Evolutionary conservation across 2,888 invertebrate genomes (phyloP).

Genomic region (Drosophila meridiana): DNA sequence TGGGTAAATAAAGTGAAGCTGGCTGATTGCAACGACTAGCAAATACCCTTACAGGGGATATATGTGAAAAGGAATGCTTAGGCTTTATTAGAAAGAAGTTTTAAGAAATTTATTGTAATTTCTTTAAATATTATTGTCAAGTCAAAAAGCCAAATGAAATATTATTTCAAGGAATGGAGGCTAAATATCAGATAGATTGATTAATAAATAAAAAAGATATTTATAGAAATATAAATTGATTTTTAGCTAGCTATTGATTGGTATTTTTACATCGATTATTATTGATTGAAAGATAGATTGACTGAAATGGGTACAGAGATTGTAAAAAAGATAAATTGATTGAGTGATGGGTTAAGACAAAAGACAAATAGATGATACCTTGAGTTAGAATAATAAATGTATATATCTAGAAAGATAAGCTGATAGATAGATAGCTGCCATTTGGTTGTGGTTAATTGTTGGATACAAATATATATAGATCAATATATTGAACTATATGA

Average conservation of each 20-base stretch:
- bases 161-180: background rate
- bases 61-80: background rate
- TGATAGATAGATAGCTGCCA: background rate
- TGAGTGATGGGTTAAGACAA: background rate
- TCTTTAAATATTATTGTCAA: no score
- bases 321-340: background rate
- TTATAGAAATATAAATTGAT: background rate
- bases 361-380: background rate
- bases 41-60: constrained; percentile 4
- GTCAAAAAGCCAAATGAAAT: no score
- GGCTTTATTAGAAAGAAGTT: no score
- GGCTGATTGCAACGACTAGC: background rate
- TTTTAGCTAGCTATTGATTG: background rate
- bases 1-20: background rate
- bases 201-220: background rate
- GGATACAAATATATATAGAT: background rate
- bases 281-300: background rate
- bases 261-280: constrained; percentile 1
- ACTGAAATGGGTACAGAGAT: background rate
- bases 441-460: background rate
- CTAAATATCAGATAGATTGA: background rate
- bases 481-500: background rate
- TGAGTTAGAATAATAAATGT: background rate
- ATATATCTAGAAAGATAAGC: background rate
- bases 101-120: no score